Evolutionary conservation across 2,888 invertebrate species (phyloP).

Genomic region (Leptopterna dolabrata): DNA sequence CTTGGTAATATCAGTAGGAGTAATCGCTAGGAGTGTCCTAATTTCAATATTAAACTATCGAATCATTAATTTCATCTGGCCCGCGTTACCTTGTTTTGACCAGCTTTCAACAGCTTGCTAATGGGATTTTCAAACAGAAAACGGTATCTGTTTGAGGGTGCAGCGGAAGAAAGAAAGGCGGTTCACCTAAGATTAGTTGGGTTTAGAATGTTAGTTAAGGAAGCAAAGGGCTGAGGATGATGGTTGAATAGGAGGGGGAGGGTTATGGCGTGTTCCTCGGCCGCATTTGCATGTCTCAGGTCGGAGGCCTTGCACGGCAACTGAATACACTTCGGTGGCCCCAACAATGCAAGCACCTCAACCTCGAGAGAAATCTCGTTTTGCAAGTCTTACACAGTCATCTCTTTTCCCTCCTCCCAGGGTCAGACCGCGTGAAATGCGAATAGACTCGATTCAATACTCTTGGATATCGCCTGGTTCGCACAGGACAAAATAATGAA

Average conservation of each 20-base stretch:
- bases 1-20: too few species aligned
- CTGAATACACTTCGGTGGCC: conserved; percentile 3
- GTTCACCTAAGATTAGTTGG: conserved; percentile 5
- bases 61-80: too few species aligned
- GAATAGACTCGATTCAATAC: too few species aligned
- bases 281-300: conserved; percentile 39
- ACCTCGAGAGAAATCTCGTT: conserved; percentile 33
- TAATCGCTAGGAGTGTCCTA: too few species aligned
- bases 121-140: too few species aligned
- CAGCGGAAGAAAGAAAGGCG: background rate
- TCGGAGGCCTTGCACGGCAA: conserved; percentile 25
- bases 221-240: background rate
- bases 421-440: background rate
- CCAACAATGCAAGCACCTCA: conserved; percentile 23
- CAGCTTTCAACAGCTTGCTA: too few species aligned
- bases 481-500: too few species aligned
- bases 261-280: conserved; percentile 9
- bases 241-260: background rate
- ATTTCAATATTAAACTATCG: too few species aligned
- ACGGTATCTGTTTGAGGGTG: background rate
- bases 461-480: too few species aligned
- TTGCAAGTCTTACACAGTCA: conserved; percentile 22
- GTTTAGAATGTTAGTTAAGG: conserved; percentile 24
- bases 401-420: background rate
- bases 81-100: too few species aligned